phyloP scores from a whole-genome alignment of 2,113 vertebrate genomes.

The Chiloscyllium plagiosum region DNA sequence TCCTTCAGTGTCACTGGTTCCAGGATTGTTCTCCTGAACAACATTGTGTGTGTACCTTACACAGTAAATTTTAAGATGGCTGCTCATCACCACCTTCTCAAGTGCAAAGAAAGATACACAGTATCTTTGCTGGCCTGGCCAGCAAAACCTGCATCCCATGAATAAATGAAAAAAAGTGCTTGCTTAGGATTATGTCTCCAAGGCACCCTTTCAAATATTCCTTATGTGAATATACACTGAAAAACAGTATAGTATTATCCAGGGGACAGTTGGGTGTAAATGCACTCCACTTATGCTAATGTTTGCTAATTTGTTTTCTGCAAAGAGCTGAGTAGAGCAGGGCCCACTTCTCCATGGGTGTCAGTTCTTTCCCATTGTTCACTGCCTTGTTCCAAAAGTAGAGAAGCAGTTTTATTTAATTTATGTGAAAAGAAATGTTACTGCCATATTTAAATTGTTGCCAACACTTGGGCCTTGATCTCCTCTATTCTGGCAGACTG shows the following conservation, averaged over 20 bases:
- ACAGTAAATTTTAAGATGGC: too few relatives aligned
- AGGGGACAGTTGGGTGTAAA: not conserved
- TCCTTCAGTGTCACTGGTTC: too few relatives aligned
- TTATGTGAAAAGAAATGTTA: not conserved
- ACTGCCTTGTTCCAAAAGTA: not conserved
- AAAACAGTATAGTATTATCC: not conserved
- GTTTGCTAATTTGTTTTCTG: not conserved
- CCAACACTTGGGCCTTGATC: too few relatives aligned
- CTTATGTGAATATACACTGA: not conserved
- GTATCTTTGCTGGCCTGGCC: too few relatives aligned
- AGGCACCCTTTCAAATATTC: not conserved
- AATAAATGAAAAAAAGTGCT: not conserved
- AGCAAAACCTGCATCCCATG: too few relatives aligned
- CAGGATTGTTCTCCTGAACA: too few relatives aligned
- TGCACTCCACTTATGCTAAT: not conserved
- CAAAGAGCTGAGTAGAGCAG: not conserved
- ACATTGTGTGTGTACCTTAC: too few relatives aligned
- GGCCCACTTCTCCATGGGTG: not conserved
- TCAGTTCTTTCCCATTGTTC: not conserved
- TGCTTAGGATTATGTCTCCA: not conserved
- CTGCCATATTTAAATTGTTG: not conserved
- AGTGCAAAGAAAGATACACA: too few relatives aligned
- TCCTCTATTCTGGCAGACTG: too few relatives aligned
- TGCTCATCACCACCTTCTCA: too few relatives aligned
- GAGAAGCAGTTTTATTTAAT: not conserved